phyloP scores from a whole-genome alignment of 2,797 vertebrate species.

The Malacoraja senta region DNA sequence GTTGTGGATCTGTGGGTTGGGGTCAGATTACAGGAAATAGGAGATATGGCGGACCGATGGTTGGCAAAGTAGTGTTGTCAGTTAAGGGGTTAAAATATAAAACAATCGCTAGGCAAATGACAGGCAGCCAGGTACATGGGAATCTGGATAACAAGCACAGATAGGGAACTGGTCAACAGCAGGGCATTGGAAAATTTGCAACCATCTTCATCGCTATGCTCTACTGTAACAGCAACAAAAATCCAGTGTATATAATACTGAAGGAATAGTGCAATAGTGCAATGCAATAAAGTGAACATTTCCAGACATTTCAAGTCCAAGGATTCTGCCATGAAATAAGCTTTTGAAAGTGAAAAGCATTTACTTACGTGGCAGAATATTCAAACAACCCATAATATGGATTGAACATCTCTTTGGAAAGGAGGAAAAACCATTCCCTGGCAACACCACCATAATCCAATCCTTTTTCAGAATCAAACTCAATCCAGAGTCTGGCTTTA shows the following conservation, averaged over 20 bases:
- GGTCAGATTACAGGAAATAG: too few relatives aligned
- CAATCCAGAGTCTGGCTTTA: slow-evolving; percentile 91
- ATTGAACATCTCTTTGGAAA: slow-evolving; percentile 98
- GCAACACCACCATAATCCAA: slow-evolving; percentile 91
- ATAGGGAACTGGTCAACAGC: too few relatives aligned
- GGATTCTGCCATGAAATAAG: not conserved
- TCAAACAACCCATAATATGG: slow-evolving; percentile 95
- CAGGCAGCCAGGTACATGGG: too few relatives aligned
- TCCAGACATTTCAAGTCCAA: not conserved
- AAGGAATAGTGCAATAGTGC: not conserved
- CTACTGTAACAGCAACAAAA: not conserved
- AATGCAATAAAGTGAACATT: not conserved
- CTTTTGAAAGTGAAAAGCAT: not conserved
- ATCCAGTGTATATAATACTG: not conserved
- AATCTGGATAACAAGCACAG: too few relatives aligned
- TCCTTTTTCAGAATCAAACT: slow-evolving; percentile 91
- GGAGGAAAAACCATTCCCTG: slow-evolving; percentile 95
- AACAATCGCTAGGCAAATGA: too few relatives aligned
- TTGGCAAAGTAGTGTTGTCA: too few relatives aligned
- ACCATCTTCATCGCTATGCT: not conserved
- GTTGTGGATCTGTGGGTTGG: too few relatives aligned
- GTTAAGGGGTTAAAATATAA: too few relatives aligned
- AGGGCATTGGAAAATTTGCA: not conserved
- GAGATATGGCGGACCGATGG: too few relatives aligned
- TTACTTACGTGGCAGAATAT: slow-evolving; percentile 93